A percentile compares a stretch with the other conserved stretches of the same genome.
phyloP scores from a whole-genome alignment of 2,113 vertebrate genomes.

The Pedetes capensis region DNA sequence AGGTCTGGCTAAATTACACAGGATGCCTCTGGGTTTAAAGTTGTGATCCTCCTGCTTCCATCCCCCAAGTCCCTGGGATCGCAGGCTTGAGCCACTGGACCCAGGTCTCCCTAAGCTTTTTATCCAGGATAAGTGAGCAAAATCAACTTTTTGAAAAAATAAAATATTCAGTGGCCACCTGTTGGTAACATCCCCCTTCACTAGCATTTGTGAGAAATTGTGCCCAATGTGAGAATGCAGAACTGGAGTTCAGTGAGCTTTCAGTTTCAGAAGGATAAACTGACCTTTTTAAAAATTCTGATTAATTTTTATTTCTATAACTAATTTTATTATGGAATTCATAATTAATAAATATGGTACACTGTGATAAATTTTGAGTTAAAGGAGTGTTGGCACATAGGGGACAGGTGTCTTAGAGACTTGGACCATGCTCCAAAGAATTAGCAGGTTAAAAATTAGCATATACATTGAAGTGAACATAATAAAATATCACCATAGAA shows the following conservation, averaged over 20 bases:
- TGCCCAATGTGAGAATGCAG: neutral
- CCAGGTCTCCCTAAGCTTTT: neutral
- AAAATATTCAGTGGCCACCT: neutral
- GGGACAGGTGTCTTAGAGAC: neutral
- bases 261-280: neutral
- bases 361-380: neutral
- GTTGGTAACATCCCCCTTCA: neutral
- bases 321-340: neutral
- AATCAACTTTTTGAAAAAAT: neutral
- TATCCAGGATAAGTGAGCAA: neutral
- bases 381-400: neutral
- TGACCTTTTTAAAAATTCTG: neutral
- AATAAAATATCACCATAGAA: neutral
- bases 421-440: neutral
- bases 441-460: constrained; percentile 1
- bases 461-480: neutral
- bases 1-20: too few species aligned
- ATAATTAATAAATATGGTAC: neutral
- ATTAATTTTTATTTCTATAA: neutral
- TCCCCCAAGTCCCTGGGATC: too few species aligned
- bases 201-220: neutral
- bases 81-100: too few species aligned
- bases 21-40: too few species aligned
- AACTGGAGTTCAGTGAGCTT: neutral
- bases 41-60: too few species aligned